Conservation (phyloP, 1,140 invertebrate species). For the Planococcus citri region DNA sequence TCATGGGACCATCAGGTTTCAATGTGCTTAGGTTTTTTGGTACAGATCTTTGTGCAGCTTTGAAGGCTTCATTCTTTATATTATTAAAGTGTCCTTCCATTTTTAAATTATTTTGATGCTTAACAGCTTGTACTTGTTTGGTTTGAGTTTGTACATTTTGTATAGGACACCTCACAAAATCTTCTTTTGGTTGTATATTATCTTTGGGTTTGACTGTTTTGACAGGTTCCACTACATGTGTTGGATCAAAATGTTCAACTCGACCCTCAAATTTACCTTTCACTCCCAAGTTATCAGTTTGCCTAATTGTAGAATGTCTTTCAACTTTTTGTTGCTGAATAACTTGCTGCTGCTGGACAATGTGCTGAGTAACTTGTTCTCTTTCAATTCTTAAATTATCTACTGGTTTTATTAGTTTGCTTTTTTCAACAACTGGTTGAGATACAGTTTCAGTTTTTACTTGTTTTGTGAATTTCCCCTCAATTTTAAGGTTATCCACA, state of each 20-base stretch:
- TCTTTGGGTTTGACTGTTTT: slow-evolving; percentile 34
- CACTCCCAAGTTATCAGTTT: slow-evolving; percentile 42
- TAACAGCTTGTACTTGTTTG: slow-evolving; percentile 48
- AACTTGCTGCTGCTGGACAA: slow-evolving; percentile 43
- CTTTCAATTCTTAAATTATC: slow-evolving; percentile 49
- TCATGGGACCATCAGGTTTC: slow-evolving; percentile 6
- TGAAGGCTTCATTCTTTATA: neutral
- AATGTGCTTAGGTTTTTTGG: neutral
- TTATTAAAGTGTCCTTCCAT: slow-evolving; percentile 42
- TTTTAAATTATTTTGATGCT: slow-evolving; percentile 50
- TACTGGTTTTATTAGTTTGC: slow-evolving; percentile 32
- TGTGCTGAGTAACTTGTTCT: slow-evolving; percentile 45
- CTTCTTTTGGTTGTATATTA: slow-evolving; percentile 33
- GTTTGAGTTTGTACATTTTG: slow-evolving; percentile 30
- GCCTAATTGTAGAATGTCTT: slow-evolving; percentile 36
- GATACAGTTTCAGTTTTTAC: slow-evolving; percentile 31
- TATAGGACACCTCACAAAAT: slow-evolving; percentile 36
- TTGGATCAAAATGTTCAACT: slow-evolving; percentile 30
- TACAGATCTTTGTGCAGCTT: neutral
- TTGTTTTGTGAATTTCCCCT: slow-evolving; percentile 43
- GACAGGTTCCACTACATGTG: slow-evolving; percentile 30
- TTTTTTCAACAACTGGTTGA: slow-evolving; percentile 25
- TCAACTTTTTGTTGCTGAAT: slow-evolving; percentile 38
- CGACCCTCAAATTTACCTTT: slow-evolving; percentile 38
- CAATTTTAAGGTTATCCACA: slow-evolving; percentile 35